A percentile compares a stretch with the other conserved stretches of the same genome.
Conservation (phyloP, 2,888 invertebrate genomes). For the Erebia palarica region DNA sequence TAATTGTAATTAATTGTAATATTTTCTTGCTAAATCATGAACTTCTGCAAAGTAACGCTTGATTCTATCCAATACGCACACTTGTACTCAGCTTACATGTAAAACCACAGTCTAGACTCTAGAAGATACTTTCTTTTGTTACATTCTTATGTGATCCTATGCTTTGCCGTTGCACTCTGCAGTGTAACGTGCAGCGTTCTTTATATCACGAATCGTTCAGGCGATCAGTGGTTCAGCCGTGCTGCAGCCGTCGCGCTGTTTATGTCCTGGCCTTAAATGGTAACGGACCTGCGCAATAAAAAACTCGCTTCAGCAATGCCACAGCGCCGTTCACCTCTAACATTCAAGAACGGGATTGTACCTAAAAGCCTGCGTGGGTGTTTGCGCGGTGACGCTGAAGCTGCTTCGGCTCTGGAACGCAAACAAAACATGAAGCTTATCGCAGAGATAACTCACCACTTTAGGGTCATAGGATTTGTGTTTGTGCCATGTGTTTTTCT, state of each 20-base stretch:
- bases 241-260: neutral
- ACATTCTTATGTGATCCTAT: no score
- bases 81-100: no score
- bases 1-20: no score
- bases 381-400: slow-evolving; percentile 24
- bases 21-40: no score
- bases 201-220: no score
- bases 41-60: no score
- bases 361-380: slow-evolving; percentile 15
- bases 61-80: no score
- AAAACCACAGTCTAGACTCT: no score
- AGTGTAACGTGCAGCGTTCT: no score
- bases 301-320: slow-evolving; percentile 19
- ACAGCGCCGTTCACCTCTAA: slow-evolving; percentile 19
- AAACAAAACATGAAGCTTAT: slow-evolving; percentile 11
- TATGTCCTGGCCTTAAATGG: slow-evolving; percentile 3
- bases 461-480: neutral
- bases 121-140: no score
- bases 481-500: neutral
- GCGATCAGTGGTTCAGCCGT: neutral
- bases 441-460: neutral
- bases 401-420: slow-evolving; percentile 19
- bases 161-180: no score
- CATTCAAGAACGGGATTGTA: slow-evolving; percentile 19
- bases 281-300: slow-evolving; percentile 24